Percentiles rank a stretch among this genome's conserved stretches.
phyloP scores from a whole-genome alignment of 2,797 vertebrate species.

The Semotilus atromaculatus region DNA sequence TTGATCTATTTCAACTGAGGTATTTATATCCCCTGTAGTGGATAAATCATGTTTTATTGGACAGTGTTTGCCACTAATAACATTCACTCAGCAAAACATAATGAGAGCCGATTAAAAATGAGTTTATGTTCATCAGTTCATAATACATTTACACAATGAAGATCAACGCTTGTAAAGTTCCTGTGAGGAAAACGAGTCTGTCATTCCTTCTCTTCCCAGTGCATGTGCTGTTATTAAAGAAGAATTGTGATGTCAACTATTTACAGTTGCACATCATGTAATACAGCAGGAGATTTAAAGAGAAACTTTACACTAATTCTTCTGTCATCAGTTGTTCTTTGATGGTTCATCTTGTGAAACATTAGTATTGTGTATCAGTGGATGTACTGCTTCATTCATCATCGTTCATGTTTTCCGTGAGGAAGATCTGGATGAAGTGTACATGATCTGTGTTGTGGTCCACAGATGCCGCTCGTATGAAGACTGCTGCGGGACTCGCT shows the following conservation, averaged over 20 bases:
- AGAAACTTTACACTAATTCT: background rate
- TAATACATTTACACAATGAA: background rate
- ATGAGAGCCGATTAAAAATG: no score
- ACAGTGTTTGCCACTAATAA: background rate
- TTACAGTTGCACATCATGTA: background rate
- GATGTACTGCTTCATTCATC: background rate
- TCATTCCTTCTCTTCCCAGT: background rate
- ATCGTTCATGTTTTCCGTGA: background rate
- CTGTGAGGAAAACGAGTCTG: background rate
- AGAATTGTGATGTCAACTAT: background rate
- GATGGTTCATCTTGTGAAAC: background rate
- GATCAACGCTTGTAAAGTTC: background rate
- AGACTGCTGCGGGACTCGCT: constrained; percentile 96
- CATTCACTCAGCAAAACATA: background rate
- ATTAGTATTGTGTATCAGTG: background rate
- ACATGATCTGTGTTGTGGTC: no score
- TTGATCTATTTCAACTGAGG: no score
- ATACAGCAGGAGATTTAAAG: background rate
- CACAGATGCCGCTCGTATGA: constrained; percentile 96
- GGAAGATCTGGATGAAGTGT: no score
- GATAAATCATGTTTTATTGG: background rate
- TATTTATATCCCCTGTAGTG: background rate
- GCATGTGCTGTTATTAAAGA: background rate
- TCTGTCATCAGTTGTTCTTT: background rate
- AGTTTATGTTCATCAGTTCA: no score